Evolutionary conservation across 2,113 vertebrate genomes (phyloP).

Genomic region (Sialia sialis): DNA sequence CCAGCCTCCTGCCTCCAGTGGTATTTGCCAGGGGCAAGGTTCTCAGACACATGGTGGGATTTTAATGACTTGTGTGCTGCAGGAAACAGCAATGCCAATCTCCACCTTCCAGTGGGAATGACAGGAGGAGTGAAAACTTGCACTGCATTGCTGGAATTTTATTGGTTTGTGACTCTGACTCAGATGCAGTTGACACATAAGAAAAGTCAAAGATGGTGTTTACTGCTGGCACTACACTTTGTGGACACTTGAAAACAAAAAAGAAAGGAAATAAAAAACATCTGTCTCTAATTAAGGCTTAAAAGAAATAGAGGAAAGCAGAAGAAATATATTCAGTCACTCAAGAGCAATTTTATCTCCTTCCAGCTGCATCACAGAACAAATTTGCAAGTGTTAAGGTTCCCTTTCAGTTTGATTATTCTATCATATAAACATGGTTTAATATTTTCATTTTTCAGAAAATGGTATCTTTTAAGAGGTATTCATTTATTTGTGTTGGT

Average conservation of each 20-base stretch:
- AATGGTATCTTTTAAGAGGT: background rate
- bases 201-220: background rate
- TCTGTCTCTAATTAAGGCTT: conserved; percentile 4
- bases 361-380: background rate
- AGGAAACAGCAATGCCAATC: background rate
- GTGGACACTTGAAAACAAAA: conserved; percentile 5
- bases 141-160: background rate
- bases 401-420: background rate
- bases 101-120: background rate
- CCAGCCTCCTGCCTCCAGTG: background rate
- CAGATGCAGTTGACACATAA: background rate
- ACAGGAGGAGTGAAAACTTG: background rate
- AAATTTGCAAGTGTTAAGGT: background rate
- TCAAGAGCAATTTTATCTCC: background rate
- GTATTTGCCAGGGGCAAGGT: background rate
- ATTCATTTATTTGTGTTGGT: background rate
- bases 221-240: background rate
- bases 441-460: background rate
- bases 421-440: background rate
- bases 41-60: background rate
- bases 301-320: conserved; percentile 1
- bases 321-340: background rate
- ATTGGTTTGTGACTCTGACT: background rate
- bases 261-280: conserved; percentile 27
- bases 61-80: background rate